Evolutionary conservation across 2,113 vertebrate species (phyloP).

Genomic region (Athene noctua): DNA sequence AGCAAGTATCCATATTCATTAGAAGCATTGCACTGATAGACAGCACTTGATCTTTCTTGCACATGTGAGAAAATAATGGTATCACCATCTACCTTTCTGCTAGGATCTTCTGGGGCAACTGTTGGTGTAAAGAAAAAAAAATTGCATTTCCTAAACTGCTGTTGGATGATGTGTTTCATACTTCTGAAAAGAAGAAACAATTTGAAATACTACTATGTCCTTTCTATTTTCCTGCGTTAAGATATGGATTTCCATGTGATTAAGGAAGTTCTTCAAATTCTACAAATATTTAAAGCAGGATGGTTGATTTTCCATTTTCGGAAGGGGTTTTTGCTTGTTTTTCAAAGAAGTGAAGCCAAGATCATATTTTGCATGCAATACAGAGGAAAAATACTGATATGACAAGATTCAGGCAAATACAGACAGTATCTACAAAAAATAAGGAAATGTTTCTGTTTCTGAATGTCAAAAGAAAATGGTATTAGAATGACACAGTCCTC

Average conservation of each 20-base stretch:
- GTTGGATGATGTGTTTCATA: not conserved
- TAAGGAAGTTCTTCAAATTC: not conserved
- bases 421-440: not conserved
- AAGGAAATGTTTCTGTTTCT: not conserved
- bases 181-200: not conserved
- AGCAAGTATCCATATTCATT: constrained; percentile 93
- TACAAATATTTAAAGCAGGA: not conserved
- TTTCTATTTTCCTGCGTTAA: not conserved
- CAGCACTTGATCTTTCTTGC: constrained; percentile 88
- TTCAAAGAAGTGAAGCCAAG: not conserved
- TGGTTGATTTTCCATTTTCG: not conserved
- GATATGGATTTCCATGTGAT: not conserved
- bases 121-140: constrained; percentile 20
- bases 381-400: not conserved
- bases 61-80: constrained; percentile 90
- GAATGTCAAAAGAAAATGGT: not conserved
- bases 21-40: constrained; percentile 96
- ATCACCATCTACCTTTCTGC: constrained; percentile 90
- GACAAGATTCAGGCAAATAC: not conserved
- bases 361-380: not conserved
- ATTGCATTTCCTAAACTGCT: not conserved
- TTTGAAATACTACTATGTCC: not conserved
- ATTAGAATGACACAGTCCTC: not conserved
- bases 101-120: constrained; percentile 89
- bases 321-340: rapidly evolving